Evolutionary conservation across 1,140 invertebrate genomes (phyloP), one percentile per base, ranked within the genome.

Genomic region (Lepidotrigona ventralis): DNA sequence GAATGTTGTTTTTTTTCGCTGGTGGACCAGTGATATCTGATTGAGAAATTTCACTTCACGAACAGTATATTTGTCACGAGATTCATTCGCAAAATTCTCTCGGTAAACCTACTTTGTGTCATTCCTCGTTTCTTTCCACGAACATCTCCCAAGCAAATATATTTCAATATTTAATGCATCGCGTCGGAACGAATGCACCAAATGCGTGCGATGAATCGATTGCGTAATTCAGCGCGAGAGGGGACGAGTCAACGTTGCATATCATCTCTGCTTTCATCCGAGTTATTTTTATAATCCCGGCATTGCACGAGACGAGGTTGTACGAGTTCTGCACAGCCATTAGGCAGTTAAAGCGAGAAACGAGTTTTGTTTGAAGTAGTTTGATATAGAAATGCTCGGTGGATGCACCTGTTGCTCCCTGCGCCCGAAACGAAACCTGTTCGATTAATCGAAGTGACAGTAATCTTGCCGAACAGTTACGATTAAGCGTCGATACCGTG

Each of bases 371-470:
- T 71, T 46, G 64, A 78, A 72, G 56, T 46, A 56, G 53, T 81
- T 73, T 64, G 78, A 75, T 26, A 23, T n/a, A 80, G 78, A 85
- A 89, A 82, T 84, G 39, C 54, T 29, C 29, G n/a, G 39, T 17
- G 68, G 33, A 14, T 85, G 56, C 79, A 84, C 81, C 84, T 87
- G 84, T 85, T 85, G 84, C 84, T 73, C 33, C 33, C 8, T 51
- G 56, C 39, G 39, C 19, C 60, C 72, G 71, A 74, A 81, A 76
- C 79, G 79, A 83, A 68, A 85, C 56, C 73, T 54, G 80, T 85
- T 51, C 80, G 73, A 85, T 81, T 85, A 85, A 85, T 85, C 79
- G 77, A 83, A 73, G 66, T 72, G 82, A 83, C 76, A 66, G 82
- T 83, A 83, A 83, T 79, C 82, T 72, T 66, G 82, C 15, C 51